Evolutionary conservation across 2,888 invertebrate species (phyloP).

Genomic region (Choreutis nemorana): DNA sequence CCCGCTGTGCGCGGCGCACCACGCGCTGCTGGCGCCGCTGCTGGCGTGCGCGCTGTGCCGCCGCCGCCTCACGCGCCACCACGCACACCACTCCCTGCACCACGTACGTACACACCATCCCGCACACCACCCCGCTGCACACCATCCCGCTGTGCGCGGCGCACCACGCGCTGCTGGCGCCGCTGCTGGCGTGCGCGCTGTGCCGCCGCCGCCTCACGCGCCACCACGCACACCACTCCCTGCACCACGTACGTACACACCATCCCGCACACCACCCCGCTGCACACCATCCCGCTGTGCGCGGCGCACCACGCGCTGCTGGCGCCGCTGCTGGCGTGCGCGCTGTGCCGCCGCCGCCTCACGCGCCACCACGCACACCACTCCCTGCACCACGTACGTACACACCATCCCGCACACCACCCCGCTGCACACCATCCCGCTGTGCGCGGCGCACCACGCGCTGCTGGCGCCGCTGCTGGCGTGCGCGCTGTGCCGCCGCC

Average conservation of each 20-base stretch:
- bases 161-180: constrained; percentile 75
- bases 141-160: constrained; percentile 74
- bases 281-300: background rate
- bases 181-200: constrained; percentile 78
- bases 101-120: too few relatives aligned
- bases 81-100: too few relatives aligned
- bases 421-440: background rate
- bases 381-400: background rate
- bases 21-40: too few relatives aligned
- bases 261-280: background rate
- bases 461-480: constrained; percentile 71
- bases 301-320: background rate
- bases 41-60: too few relatives aligned
- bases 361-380: background rate
- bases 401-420: constrained; percentile 63
- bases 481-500: constrained; percentile 74
- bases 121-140: too few relatives aligned
- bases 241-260: constrained; percentile 55
- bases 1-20: background rate
- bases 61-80: too few relatives aligned
- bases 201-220: constrained; percentile 79
- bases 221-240: constrained; percentile 79
- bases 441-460: background rate
- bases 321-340: constrained; percentile 22
- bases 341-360: too few relatives aligned